Evolutionary conservation across 2,888 invertebrate genomes (phyloP), one percentile per base, ranked within the genome.

Genomic region (Geotrupes spiniger): DNA sequence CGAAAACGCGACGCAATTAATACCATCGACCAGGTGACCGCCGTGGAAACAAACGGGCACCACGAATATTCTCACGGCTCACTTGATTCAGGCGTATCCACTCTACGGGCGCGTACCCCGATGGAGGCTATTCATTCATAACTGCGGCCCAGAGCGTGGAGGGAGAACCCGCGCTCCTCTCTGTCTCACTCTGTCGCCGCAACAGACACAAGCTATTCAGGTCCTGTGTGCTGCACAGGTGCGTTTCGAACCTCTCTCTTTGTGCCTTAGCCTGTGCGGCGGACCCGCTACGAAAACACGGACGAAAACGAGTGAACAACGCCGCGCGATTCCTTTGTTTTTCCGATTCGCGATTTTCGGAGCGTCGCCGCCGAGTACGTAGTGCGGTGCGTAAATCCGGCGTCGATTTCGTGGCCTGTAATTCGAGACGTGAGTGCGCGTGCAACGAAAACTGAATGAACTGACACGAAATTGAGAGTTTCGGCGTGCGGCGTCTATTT

Each of bases 41-140:
- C 44, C 42, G 45, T 50, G 48, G 27, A 45, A 36, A 42, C 25
- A 40, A 44, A 40, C 55, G 55, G 55, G 52, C 55, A 53, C 49
- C 42, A 39, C 44, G 44, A 51, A 51, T n/a, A n/a, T 57, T 58
- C 58, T 60, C 60, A 60, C 60, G 58, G 55, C 51, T 26, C 43
- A 28, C 53, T 38, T 45, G 51, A 51, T 51, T 49, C 58, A 52
- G 21, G 3, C 52, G 33, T 33, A 27, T 21, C 41, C 21, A 21
- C 21, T 45, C 28, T 36, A 25, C 29, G 33, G 52, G 21, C 3
- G 21, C 21, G 51, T 45, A 63, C 71, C 72, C 65, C 60, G 70
- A 58, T 55, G 53, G 72, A 73, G 72, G 63, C 70, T 74, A 73
- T 77, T 76, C 77, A 77, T 77, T 77, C 77, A 77, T 77, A 76